These are phyloP conservation scores for Theristus sp. DNA, from an alignment of 2,888 invertebrate genomes.

Conservation along the genomic window DNA sequence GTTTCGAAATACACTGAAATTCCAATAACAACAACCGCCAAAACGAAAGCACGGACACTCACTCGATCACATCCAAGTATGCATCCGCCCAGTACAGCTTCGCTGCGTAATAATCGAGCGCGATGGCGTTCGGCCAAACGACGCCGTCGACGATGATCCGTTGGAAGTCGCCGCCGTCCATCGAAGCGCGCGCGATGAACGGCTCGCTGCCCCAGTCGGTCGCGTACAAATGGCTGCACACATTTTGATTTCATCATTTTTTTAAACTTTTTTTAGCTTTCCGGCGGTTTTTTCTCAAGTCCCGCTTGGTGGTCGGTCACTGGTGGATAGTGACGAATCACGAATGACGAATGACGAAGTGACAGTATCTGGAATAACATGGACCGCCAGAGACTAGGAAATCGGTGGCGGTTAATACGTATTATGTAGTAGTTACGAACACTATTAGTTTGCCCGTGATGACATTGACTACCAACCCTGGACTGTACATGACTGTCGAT, in stretches of 20 bases:
- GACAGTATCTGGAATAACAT: too few relatives aligned
- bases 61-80: slow-evolving; percentile 75
- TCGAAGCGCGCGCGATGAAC: slow-evolving; percentile 82
- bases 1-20: background rate
- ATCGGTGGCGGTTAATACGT: too few relatives aligned
- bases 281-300: too few relatives aligned
- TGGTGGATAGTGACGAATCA: too few relatives aligned
- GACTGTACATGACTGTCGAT: too few relatives aligned
- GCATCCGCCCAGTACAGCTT: slow-evolving; percentile 95
- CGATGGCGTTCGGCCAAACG: slow-evolving; percentile 91
- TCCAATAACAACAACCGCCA: background rate
- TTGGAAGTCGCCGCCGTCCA: slow-evolving; percentile 81
- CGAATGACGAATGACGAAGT: too few relatives aligned
- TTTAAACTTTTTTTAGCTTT: background rate
- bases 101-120: slow-evolving; percentile 69
- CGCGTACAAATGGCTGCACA: slow-evolving; percentile 49
- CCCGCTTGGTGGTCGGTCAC: too few relatives aligned
- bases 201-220: slow-evolving; percentile 73
- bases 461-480: too few relatives aligned
- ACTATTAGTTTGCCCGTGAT: too few relatives aligned
- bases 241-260: background rate
- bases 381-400: too few relatives aligned
- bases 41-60: too few relatives aligned
- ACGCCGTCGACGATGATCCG: slow-evolving; percentile 59
- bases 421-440: too few relatives aligned